Base-by-base conservation (phyloP, 2,113 vertebrate species). In the Notothenia coriiceps region DNA sequence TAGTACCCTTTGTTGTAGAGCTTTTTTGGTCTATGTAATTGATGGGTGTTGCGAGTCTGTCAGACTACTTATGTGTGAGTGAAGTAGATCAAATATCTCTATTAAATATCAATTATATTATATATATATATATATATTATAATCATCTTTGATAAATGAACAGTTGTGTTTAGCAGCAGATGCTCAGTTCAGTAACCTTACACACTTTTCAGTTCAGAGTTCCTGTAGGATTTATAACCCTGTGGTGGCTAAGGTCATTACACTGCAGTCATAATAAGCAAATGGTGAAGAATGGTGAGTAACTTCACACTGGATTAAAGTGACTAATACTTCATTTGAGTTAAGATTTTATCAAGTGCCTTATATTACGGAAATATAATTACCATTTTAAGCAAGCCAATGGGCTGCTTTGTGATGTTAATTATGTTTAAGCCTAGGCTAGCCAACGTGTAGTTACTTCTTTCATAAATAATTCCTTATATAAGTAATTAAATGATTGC, bases 11-110 rank as follows among this genome's bases (percentile, higher is more conserved):
- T 63, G 29, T 68, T 71, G 7, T 51, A 3, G 18, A 33, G 1
- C n/a, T 22, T 69, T 69, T 43, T 44, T 40, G 40, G 33, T 55
- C 60, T 11, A 14, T 70, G 22, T 56, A 62, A 63, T 63, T 18
- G 35, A 64, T 65, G 61, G 20, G 51, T 10, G 44, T 17, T 20
- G 20, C 0, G 1, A 33, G 6, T 43, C 14, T 13, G 52, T 70
- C 2, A 5, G 79, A 44, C 29, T 20, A 33, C 18, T 44, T 12
- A 43, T 22, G 20, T 22, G 5, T 44, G 17, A 22, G 29, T 17
- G 47, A 35, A 66, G 61, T 13, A 51, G 59, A 70, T 5, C 22
- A 22, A 46, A 55, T 40, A 10, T 11, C 2, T 59, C 29, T 15
- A 12, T n/a, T 33, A 18, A 25, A 51, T n/a, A 33, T 55, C 55